Evolutionary conservation across 2,797 vertebrate genomes (phyloP).

Genomic region (Paratrypauchen microcephalus): DNA sequence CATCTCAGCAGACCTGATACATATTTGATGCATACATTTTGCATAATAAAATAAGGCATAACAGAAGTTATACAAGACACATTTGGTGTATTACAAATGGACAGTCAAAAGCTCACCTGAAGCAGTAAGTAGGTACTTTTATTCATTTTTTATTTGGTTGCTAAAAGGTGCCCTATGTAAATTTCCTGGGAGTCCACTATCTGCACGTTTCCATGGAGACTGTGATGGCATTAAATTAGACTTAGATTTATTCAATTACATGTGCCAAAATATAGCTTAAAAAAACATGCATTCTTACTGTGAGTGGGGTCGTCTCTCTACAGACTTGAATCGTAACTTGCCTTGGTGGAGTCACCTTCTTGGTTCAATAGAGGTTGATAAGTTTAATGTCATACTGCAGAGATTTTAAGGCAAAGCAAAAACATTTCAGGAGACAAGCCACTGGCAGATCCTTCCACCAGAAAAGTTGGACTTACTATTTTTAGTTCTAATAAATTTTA

Average conservation of each 20-base stretch:
- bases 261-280: background rate
- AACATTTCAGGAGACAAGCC: no score
- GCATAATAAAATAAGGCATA: background rate
- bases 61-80: no score
- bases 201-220: no score
- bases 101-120: background rate
- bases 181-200: no score
- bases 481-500: no score
- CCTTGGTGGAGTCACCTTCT: background rate
- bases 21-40: background rate
- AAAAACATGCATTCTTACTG: background rate
- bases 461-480: no score
- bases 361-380: no score
- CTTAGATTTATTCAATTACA: background rate
- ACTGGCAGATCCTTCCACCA: no score
- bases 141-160: background rate
- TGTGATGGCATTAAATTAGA: no score
- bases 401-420: no score
- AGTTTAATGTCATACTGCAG: no score
- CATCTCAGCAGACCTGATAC: background rate
- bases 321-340: background rate
- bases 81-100: conserved; percentile 1
- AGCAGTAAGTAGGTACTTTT: background rate
- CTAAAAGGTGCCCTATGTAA: background rate
- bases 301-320: background rate